Evolutionary conservation across 2,113 vertebrate genomes (phyloP), one percentile per base, ranked within the genome.

Genomic region (Stercorarius parasiticus): DNA sequence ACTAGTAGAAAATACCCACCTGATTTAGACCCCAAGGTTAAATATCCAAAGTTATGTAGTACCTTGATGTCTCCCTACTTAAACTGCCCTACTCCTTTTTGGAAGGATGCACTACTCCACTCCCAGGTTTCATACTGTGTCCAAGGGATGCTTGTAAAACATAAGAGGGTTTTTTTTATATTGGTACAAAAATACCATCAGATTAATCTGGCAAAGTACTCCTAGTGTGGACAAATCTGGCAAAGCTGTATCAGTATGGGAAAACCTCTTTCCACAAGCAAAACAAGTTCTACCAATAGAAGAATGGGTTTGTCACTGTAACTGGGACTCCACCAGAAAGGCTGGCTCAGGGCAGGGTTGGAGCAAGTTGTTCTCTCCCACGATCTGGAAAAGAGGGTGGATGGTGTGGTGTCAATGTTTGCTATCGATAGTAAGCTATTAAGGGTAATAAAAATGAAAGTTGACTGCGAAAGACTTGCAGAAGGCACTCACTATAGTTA

Each of bases 381-480:
- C 0, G 0, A 45, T 94, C 74, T 62, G 74, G 45, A 76, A 85
- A 69, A 77, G 49, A 56, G 45, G 8, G n/a, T 62, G 66, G 62
- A 55, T 94, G 70, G 87, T 13, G 45, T 92, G 49, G 62, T 91
- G 70, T 10, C 49, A 73, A n/a, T 73, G 73, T 93, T 93, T 94
- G 40, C 58, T 88, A 73, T 73, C 72, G 81, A 82, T 87, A 85
- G 53, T 47, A 72, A 85, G 40, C 81, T 90, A 77, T 77, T 95
- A 88, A 43, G 22, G n/a, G 62, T 69, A 91, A 69, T 92, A 90
- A 91, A 86, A 96, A 84, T 61, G 40, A 42, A 92, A 90, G 74
- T 56, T 90, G 82, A 65, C 73, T 91, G 81, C 19, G 40, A 85
- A 85, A 82, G 65, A 55, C 49, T 90, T 87, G 73, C 61, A 91